Evolutionary conservation across 1,140 invertebrate species (phyloP).

Genomic region (Drepana arcuata): DNA sequence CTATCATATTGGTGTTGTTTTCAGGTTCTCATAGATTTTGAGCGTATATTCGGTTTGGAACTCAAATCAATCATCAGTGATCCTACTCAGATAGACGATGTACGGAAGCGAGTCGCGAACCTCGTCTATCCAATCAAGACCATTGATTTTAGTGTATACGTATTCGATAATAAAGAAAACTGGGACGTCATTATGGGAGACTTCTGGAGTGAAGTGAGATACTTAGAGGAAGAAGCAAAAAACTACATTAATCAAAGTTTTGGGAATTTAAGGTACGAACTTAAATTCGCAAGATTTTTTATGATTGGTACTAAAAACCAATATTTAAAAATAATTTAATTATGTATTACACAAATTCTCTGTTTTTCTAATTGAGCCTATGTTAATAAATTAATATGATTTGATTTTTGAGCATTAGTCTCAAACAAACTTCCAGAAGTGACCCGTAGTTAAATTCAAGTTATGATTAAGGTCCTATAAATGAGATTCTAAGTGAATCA

Average conservation of each 20-base stretch:
- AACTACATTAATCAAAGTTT: conserved; percentile 91
- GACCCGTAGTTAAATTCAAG: too few relatives aligned
- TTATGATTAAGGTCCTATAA: too few relatives aligned
- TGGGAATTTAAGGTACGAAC: conserved; percentile 74
- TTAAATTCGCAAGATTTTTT: background rate
- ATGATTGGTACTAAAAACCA: background rate
- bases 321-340: background rate
- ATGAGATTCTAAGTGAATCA: too few relatives aligned
- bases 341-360: too few relatives aligned
- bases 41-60: conserved; percentile 90
- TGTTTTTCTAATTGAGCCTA: too few relatives aligned
- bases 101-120: conserved; percentile 80
- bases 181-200: conserved; percentile 86
- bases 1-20: too few relatives aligned
- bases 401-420: too few relatives aligned
- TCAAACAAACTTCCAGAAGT: too few relatives aligned
- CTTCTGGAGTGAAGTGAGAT: conserved; percentile 81
- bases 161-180: conserved; percentile 81
- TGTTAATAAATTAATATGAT: too few relatives aligned
- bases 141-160: conserved; percentile 87
- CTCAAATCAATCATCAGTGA: conserved; percentile 89
- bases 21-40: conserved; percentile 86
- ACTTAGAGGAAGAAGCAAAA: conserved; percentile 86
- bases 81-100: conserved; percentile 86
- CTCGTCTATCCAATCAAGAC: conserved; percentile 81